These are phyloP conservation scores for Salvator merianae DNA, from an alignment of 2,113 vertebrate species.

Conservation along the genomic window DNA sequence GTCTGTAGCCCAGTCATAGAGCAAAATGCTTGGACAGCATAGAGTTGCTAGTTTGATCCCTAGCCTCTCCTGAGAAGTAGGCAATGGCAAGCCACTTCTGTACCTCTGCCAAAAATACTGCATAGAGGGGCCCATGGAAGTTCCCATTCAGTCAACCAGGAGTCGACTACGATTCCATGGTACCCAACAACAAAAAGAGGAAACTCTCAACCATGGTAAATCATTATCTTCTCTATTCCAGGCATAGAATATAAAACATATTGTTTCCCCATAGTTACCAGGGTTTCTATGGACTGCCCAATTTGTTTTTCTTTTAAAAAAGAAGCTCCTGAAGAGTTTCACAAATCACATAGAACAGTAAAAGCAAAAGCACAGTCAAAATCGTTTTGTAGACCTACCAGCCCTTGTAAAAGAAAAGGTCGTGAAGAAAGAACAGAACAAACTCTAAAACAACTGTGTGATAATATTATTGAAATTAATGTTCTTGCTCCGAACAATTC, in stretches of 20 bases:
- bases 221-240: constrained; percentile 8
- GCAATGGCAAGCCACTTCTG: too few relatives aligned
- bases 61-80: too few relatives aligned
- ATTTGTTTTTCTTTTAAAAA: constrained; percentile 9
- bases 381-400: constrained; percentile 8
- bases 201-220: not conserved
- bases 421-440: not conserved
- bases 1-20: too few relatives aligned
- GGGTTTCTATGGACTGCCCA: not conserved
- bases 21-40: too few relatives aligned
- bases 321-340: constrained; percentile 8
- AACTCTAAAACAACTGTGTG: not conserved
- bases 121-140: too few relatives aligned
- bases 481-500: not conserved
- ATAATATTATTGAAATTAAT: not conserved
- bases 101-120: too few relatives aligned
- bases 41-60: too few relatives aligned
- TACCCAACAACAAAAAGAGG: not conserved
- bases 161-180: too few relatives aligned
- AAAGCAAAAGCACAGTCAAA: constrained; percentile 4
- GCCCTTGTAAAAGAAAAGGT: not conserved
- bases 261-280: not conserved
- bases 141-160: too few relatives aligned
- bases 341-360: constrained; percentile 4
- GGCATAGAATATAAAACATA: not conserved